These are phyloP conservation scores for Lacanobia wlatinum DNA, from an alignment of 2,888 invertebrate genomes.

Conservation along the genomic window DNA sequence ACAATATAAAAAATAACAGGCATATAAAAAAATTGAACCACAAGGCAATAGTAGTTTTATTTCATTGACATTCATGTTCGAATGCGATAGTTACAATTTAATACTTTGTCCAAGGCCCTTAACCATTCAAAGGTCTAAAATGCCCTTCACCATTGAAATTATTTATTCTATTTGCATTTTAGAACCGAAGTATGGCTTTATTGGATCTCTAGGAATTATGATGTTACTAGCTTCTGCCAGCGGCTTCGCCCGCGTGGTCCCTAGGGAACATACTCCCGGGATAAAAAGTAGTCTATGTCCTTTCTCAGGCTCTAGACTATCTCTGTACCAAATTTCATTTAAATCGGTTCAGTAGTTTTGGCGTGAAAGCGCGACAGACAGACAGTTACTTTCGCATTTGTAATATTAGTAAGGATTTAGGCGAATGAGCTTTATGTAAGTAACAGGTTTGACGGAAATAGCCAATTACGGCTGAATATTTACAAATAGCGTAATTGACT, in stretches of 20 bases:
- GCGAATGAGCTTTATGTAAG: background rate
- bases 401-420: no score
- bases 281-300: no score
- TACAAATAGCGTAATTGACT: background rate
- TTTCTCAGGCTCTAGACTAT: no score
- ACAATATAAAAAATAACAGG: background rate
- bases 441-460: constrained; percentile 2
- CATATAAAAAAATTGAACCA: background rate
- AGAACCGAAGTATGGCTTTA: background rate
- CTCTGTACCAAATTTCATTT: no score
- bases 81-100: constrained; percentile 40
- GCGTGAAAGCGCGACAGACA: no score
- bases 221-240: no score
- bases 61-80: constrained; percentile 53
- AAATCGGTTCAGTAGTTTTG: no score
- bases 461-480: background rate
- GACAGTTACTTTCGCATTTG: no score
- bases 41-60: constrained; percentile 15
- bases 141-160: constrained; percentile 41
- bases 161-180: constrained; percentile 28
- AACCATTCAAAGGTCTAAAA: no score
- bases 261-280: no score
- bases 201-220: constrained; percentile 14
- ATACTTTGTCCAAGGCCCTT: constrained; percentile 48
- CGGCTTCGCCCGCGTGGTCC: no score